Evolutionary conservation across 92 coral and sea anemone genomes (phyloP).

Genomic region (Zoanthus sociatus): DNA sequence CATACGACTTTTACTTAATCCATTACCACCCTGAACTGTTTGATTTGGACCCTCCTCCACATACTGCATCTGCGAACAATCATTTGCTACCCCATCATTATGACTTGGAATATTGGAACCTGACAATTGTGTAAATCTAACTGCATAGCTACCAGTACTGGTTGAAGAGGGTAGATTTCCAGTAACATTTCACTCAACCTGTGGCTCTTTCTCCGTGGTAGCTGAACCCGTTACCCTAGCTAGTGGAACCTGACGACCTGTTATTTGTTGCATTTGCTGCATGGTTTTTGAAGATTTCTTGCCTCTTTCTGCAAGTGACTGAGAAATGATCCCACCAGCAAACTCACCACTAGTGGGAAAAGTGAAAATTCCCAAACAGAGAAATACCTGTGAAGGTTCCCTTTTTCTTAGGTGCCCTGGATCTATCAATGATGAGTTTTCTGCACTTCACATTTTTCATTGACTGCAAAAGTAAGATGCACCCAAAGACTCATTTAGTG

Average conservation of each 20-base stretch:
- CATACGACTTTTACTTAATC: too few relatives aligned
- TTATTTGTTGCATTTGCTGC: conserved; percentile 38
- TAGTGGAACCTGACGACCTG: conserved; percentile 21
- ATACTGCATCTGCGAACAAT: too few relatives aligned
- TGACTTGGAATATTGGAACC: too few relatives aligned
- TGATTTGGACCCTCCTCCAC: too few relatives aligned
- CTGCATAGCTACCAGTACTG: not conserved
- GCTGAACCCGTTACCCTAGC: conserved; percentile 56
- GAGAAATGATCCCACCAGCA: conserved; percentile 47
- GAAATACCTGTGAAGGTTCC: not conserved
- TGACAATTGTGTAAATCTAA: conserved; percentile 30
- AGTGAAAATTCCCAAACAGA: not conserved
- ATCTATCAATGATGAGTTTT: conserved; percentile 40
- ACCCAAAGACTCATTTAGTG: too few relatives aligned
- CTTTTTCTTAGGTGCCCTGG: conserved; percentile 54
- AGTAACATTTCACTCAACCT: not conserved
- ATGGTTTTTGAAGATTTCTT: conserved; percentile 35
- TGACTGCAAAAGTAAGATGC: conserved; percentile 26
- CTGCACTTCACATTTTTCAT: conserved; percentile 61
- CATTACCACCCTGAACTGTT: too few relatives aligned
- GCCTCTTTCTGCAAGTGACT: conserved; percentile 54
- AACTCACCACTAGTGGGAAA: conserved; percentile 43
- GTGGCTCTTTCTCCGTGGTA: not conserved
- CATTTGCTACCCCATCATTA: too few relatives aligned
- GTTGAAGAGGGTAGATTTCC: not conserved